Evolutionary conservation across 2,888 invertebrate genomes (phyloP).

Genomic region (Neoascia interrupta): DNA sequence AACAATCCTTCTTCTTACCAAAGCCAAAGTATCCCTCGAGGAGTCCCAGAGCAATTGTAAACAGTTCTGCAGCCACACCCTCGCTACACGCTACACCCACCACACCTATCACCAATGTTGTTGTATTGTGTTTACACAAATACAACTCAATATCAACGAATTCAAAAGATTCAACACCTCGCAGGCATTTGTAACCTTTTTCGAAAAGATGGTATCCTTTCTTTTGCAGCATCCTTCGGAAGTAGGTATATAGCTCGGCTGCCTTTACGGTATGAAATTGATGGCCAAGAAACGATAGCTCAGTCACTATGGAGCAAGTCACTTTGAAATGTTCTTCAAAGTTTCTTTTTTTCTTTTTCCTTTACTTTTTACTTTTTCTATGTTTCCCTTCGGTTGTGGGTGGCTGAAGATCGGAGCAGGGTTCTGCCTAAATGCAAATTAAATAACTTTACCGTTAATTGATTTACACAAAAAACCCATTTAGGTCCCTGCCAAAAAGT

Average conservation of each 20-base stretch:
- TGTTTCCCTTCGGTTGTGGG: not conserved
- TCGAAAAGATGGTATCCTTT: conserved; percentile 10
- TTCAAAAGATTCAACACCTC: conserved; percentile 65
- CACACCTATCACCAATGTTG: no score
- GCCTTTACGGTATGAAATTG: not conserved
- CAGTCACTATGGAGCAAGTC: conserved; percentile 5
- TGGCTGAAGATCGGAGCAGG: not conserved
- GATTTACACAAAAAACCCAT: conserved; percentile 58
- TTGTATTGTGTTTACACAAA: conserved; percentile 62
- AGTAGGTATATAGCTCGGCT: no score
- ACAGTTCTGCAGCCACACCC: conserved; percentile 26
- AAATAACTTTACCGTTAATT: conserved; percentile 66
- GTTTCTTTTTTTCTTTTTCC: no score
- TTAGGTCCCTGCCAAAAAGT: conserved; percentile 22
- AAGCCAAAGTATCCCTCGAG: conserved; percentile 15
- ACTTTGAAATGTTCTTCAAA: no score
- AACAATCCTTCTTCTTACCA: conserved; percentile 20
- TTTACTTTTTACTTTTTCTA: no score
- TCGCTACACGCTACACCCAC: no score
- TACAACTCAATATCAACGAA: conserved; percentile 55
- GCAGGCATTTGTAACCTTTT: conserved; percentile 56
- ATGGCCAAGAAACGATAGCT: conserved; percentile 22
- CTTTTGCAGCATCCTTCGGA: not conserved
- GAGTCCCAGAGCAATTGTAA: conserved; percentile 56
- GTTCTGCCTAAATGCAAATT: conserved; percentile 56